phyloP scores from a whole-genome alignment of 2,113 vertebrate genomes.

The Macquaria ambigua region DNA sequence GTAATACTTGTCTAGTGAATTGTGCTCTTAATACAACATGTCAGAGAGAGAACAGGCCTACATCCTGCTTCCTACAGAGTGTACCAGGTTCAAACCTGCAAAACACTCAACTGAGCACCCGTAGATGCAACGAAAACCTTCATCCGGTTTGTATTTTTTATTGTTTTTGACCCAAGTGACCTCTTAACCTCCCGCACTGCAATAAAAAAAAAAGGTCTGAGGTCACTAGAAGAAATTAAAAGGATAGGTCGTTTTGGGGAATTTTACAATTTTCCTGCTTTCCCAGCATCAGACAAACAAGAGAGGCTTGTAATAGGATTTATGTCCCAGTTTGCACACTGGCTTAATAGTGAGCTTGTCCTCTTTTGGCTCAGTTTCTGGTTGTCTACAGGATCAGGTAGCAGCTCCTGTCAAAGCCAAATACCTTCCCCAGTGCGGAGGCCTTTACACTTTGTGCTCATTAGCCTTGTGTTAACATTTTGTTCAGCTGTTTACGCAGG shows the following conservation, averaged over 20 bases:
- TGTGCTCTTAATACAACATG: neutral
- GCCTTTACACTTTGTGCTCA: constrained; percentile 1
- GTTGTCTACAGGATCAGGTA: constrained; percentile 5
- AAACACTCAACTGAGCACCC: neutral
- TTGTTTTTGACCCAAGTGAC: constrained; percentile 7
- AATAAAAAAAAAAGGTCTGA: constrained; percentile 34
- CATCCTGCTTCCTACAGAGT: constrained; percentile 32
- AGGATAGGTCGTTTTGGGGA: neutral
- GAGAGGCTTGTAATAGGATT: constrained; percentile 4
- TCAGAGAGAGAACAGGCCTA: neutral
- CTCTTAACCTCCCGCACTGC: neutral
- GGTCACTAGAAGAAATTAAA: constrained; percentile 26
- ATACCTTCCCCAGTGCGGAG: neutral
- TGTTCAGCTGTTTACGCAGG: neutral
- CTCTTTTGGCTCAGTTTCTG: constrained; percentile 5
- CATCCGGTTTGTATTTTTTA: constrained; percentile 38
- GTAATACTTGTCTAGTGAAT: neutral
- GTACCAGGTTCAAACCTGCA: constrained; percentile 5
- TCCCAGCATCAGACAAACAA: neutral
- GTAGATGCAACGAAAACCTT: constrained; percentile 8
- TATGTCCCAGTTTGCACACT: neutral
- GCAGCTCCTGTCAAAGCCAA: constrained; percentile 7
- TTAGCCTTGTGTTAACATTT: neutral
- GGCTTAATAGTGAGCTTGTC: constrained; percentile 7
- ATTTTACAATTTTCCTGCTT: constrained; percentile 22